phyloP scores from a whole-genome alignment of 2,888 invertebrate genomes.

The Alviniconcha strummeri region DNA sequence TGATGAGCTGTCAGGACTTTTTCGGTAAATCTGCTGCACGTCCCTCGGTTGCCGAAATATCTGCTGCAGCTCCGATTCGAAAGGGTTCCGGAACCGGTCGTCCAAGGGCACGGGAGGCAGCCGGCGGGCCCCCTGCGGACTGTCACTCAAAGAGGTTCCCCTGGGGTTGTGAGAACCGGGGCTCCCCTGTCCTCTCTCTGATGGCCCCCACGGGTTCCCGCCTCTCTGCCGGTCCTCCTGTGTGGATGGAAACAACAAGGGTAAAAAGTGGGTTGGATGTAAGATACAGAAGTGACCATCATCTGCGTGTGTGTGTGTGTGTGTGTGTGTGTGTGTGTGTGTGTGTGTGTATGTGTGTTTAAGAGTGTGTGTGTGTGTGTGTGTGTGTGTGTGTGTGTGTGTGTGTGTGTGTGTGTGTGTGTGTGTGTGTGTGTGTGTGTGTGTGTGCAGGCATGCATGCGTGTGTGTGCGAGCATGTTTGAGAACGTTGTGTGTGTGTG shows the following conservation, averaged over 20 bases:
- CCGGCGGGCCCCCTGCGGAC: background rate
- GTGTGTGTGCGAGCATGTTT: too few relatives aligned
- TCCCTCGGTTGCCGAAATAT: constrained; percentile 1
- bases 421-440: too few relatives aligned
- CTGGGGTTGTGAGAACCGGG: background rate
- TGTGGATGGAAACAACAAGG: background rate
- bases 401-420: too few relatives aligned
- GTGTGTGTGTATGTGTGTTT: too few relatives aligned
- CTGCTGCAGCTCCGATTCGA: constrained; percentile 6
- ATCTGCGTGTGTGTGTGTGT: too few relatives aligned
- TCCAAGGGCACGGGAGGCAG: constrained; percentile 1
- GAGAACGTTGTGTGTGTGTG: too few relatives aligned
- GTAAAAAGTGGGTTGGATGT: too few relatives aligned
- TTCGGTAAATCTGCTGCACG: background rate
- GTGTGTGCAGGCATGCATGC: too few relatives aligned
- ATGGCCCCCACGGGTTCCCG: constrained; percentile 17
- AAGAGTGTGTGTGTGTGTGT: too few relatives aligned
- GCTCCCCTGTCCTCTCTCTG: background rate
- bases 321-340: too few relatives aligned
- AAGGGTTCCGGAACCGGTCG: constrained; percentile 10
- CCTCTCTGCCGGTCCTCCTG: constrained; percentile 21
- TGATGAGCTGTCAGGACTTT: background rate
- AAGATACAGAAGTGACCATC: too few relatives aligned
- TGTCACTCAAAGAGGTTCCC: background rate
- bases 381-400: too few relatives aligned